A percentile compares a stretch with the other conserved stretches of the same genome.
These are phyloP conservation scores for Episyrphus balteatus DNA, from an alignment of 1,140 invertebrate species.

Conservation along the genomic window DNA sequence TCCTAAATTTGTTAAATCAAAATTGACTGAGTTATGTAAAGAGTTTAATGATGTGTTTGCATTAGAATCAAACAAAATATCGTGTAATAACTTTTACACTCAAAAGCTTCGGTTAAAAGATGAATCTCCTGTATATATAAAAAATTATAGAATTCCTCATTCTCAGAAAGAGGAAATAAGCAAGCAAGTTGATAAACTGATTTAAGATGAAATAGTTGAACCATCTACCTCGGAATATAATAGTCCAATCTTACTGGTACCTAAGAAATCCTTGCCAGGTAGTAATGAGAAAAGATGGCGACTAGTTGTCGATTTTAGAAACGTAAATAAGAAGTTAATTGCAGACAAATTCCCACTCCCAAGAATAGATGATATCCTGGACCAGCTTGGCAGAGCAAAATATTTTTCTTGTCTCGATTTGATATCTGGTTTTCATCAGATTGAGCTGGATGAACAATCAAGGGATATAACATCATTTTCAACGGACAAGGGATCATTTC, in stretches of 20 bases:
- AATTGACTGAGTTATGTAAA: too few species aligned
- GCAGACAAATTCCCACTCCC: conserved; percentile 37
- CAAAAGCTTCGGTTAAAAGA: too few species aligned
- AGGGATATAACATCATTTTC: too few species aligned
- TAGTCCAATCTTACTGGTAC: conserved; percentile 1
- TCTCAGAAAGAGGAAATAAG: conserved; percentile 1
- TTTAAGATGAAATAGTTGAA: conserved; percentile 1
- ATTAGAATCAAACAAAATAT: too few species aligned
- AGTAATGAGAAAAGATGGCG: neutral
- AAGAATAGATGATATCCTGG: too few species aligned
- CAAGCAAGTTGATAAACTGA: neutral
- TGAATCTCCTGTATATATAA: too few species aligned
- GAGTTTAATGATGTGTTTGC: too few species aligned
- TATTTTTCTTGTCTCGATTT: conserved; percentile 28
- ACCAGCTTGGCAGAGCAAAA: too few species aligned
- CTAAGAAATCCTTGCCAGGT: conserved; percentile 1
- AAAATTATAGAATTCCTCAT: conserved; percentile 4
- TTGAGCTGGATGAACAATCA: too few species aligned
- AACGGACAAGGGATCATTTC: too few species aligned
- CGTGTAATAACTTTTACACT: too few species aligned
- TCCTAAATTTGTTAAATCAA: too few species aligned
- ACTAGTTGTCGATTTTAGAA: conserved; percentile 2
- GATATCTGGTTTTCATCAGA: conserved; percentile 35
- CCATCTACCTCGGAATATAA: neutral
- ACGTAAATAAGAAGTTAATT: conserved; percentile 3